These are phyloP conservation scores for Falco novaeseelandiae DNA, from an alignment of 2,797 vertebrate genomes.

Conservation along the genomic window DNA sequence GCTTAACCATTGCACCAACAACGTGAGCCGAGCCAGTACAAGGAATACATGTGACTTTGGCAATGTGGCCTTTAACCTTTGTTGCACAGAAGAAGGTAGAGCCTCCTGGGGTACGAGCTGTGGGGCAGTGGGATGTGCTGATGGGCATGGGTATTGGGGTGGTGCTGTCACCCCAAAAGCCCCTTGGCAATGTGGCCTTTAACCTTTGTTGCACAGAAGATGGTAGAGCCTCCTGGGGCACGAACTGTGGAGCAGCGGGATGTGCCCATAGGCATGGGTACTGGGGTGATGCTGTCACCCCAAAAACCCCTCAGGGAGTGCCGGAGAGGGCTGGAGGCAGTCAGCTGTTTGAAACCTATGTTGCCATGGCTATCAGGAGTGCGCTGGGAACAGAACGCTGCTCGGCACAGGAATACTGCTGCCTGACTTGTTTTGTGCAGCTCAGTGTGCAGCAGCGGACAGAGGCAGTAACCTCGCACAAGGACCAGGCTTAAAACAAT, in stretches of 20 bases:
- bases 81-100: neutral
- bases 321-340: neutral
- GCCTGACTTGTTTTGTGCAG: neutral
- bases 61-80: neutral
- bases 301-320: neutral
- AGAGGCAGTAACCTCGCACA: neutral
- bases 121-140: accelerated
- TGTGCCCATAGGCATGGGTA: accelerated
- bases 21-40: neutral
- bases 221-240: neutral
- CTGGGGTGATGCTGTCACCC: neutral
- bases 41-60: neutral
- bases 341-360: neutral
- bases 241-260: neutral
- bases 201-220: neutral
- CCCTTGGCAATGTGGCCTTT: neutral
- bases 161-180: neutral
- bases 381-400: neutral
- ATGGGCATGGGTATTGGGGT: accelerated
- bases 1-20: neutral
- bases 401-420: neutral
- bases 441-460: neutral
- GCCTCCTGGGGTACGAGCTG: neutral
- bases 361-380: conserved; percentile 24
- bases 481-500: neutral